Conservation (phyloP, 2,797 vertebrate genomes). For the Fratercula arctica region DNA sequence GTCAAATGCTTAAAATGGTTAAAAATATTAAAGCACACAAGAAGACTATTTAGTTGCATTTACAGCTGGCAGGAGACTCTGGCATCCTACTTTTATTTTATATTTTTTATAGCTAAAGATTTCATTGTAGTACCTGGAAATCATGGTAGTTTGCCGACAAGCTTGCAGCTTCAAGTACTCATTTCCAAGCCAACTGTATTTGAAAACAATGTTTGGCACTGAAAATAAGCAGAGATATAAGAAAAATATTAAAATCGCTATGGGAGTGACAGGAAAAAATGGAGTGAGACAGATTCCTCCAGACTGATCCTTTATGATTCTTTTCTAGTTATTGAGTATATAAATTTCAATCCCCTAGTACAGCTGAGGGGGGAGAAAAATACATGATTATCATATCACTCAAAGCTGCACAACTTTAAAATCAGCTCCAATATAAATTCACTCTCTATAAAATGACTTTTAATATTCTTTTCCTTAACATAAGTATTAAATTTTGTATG, state of each 20-base stretch:
- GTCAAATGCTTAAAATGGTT: constrained; percentile 46
- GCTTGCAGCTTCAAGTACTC: constrained; percentile 47
- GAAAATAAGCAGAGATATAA: constrained; percentile 80
- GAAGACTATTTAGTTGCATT: constrained; percentile 54
- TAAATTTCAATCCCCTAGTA: constrained; percentile 81
- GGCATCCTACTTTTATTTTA: constrained; percentile 45
- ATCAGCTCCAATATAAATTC: constrained; percentile 78
- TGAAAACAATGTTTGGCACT: constrained; percentile 83
- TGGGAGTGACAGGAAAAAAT: constrained; percentile 85
- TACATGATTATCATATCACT: constrained; percentile 80
- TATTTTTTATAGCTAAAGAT: constrained; percentile 52
- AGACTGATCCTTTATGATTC: constrained; percentile 83
- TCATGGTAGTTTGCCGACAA: constrained; percentile 45
- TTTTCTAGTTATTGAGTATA: constrained; percentile 80
- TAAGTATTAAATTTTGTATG: constrained; percentile 77
- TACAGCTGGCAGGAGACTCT: constrained; percentile 44
- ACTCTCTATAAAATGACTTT: constrained; percentile 80
- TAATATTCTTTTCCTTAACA: constrained; percentile 81
- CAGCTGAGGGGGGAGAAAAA: constrained; percentile 63
- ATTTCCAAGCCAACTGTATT: constrained; percentile 77
- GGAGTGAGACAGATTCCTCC: constrained; percentile 81
- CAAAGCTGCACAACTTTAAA: constrained; percentile 74
- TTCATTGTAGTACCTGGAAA: constrained; percentile 63
- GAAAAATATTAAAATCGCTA: constrained; percentile 85
- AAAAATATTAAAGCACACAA: constrained; percentile 57